Percentiles rank a stretch among this genome's conserved stretches.
phyloP scores from a whole-genome alignment of 1,140 invertebrate species.

The Oreohelix idahoensis region DNA sequence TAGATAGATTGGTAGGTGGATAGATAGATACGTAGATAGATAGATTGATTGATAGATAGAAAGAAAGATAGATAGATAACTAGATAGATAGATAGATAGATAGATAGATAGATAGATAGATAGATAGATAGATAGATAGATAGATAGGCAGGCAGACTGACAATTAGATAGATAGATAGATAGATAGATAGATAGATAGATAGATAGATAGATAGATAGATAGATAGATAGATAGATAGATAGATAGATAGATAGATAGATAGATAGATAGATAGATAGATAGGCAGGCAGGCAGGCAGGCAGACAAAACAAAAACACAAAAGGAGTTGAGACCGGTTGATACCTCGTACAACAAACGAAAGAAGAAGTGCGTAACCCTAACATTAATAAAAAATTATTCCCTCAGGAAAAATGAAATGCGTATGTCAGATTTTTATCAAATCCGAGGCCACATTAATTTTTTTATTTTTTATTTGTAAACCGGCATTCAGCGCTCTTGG shows the following conservation, averaged over 20 bases:
- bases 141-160: too few species aligned
- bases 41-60: constrained; percentile 6
- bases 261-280: constrained; percentile 18
- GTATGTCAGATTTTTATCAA: constrained; percentile 8
- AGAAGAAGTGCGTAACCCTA: too few species aligned
- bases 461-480: neutral
- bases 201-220: constrained; percentile 16
- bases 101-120: constrained; percentile 18
- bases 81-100: constrained; percentile 19
- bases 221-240: constrained; percentile 18
- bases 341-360: too few species aligned
- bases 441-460: neutral
- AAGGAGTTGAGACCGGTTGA: too few species aligned
- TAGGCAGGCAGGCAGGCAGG: neutral
- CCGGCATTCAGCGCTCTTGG: neutral
- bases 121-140: neutral
- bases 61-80: constrained; percentile 2
- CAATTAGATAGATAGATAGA: neutral
- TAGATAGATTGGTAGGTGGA: too few species aligned
- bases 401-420: neutral
- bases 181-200: constrained; percentile 16
- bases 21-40: neutral
- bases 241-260: constrained; percentile 18
- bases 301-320: too few species aligned
- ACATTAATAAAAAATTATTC: too few species aligned